phyloP scores from a whole-genome alignment of 2,888 invertebrate genomes.

The Amiota minor region DNA sequence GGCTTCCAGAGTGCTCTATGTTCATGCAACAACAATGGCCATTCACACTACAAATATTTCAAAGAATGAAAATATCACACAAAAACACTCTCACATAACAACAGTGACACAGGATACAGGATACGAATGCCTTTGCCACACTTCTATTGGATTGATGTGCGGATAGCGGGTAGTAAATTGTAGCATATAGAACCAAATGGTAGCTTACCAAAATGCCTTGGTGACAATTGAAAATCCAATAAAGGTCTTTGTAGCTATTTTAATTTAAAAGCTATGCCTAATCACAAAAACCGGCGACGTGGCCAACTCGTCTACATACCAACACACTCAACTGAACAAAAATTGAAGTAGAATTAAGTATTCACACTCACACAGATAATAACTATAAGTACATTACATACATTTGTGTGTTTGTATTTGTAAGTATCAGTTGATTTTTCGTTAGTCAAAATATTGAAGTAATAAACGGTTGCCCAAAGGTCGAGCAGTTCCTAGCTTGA shows the following conservation, averaged over 20 bases:
- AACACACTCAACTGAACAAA: background rate
- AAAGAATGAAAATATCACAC: constrained; percentile 28
- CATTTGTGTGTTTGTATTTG: background rate
- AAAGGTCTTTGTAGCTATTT: constrained; percentile 60
- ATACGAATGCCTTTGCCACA: background rate
- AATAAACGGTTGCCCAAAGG: constrained; percentile 41
- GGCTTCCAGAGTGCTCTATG: background rate
- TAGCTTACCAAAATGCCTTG: constrained; percentile 38
- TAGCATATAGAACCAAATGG: background rate
- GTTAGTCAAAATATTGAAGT: constrained; percentile 62
- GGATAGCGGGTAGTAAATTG: background rate
- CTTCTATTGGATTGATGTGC: background rate
- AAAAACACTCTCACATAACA: background rate
- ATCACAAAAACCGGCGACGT: constrained; percentile 56
- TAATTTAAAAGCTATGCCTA: constrained; percentile 62
- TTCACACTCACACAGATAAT: background rate
- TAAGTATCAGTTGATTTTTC: background rate
- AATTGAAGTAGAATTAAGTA: background rate
- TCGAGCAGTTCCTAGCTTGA: too few species aligned
- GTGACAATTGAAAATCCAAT: constrained; percentile 67
- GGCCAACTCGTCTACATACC: background rate
- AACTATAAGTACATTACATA: background rate
- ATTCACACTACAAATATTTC: constrained; percentile 52
- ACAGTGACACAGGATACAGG: background rate
- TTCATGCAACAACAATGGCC: background rate